These are phyloP conservation scores for Arion vulgaris DNA, from an alignment of 1,140 invertebrate species.

Conservation along the genomic window DNA sequence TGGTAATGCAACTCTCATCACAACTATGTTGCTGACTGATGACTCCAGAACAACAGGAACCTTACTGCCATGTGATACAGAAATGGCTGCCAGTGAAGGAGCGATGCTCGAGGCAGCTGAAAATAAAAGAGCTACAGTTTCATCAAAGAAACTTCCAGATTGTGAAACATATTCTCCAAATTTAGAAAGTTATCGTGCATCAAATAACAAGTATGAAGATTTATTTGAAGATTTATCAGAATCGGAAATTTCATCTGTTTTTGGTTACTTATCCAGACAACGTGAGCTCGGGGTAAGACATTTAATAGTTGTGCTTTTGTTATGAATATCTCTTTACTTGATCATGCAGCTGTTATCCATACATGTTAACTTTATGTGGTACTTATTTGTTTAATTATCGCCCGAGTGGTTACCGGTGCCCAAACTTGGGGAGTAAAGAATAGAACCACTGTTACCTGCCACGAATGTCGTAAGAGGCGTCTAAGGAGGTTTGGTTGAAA, in stretches of 20 bases:
- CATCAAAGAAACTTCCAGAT: background rate
- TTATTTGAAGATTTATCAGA: slow-evolving; percentile 40
- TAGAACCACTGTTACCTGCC: too few species aligned
- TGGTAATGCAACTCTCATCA: background rate
- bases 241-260: slow-evolving; percentile 36
- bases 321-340: background rate
- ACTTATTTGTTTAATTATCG: too few species aligned
- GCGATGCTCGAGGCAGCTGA: background rate
- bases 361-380: too few species aligned
- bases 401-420: too few species aligned
- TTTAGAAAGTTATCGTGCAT: background rate
- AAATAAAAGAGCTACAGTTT: too few species aligned
- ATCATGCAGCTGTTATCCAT: background rate
- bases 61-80: background rate
- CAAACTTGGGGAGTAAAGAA: too few species aligned
- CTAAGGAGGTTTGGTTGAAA: too few species aligned
- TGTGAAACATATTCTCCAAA: background rate
- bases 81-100: background rate
- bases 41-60: background rate
- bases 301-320: background rate
- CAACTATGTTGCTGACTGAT: background rate
- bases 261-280: slow-evolving; percentile 32
- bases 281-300: slow-evolving; percentile 2
- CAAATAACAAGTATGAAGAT: slow-evolving; percentile 1
- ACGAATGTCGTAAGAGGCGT: too few species aligned